phyloP scores from a whole-genome alignment of 2,113 vertebrate species.

The Phalacrocorax brasilianus region DNA sequence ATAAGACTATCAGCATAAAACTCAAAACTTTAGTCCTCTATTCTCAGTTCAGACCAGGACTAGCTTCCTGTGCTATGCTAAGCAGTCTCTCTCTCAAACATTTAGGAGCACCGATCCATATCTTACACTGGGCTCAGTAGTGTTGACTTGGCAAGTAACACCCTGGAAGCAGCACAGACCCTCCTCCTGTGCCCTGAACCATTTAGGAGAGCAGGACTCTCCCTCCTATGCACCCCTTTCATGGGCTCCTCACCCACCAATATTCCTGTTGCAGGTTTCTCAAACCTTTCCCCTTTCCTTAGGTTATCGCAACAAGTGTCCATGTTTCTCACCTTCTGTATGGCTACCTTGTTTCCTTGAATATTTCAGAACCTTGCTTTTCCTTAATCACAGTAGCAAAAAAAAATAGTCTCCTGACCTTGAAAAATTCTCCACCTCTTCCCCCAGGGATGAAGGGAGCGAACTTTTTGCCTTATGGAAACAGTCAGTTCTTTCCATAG shows the following conservation, averaged over 20 bases:
- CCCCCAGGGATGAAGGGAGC: neutral
- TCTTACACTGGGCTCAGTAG: neutral
- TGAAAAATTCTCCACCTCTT: neutral
- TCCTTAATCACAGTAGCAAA: neutral
- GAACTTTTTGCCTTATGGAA: neutral
- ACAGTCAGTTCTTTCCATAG: neutral
- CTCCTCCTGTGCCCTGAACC: neutral
- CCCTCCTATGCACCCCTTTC: neutral
- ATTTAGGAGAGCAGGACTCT: neutral
- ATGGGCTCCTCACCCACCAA: neutral
- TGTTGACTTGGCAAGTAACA: too few species aligned
- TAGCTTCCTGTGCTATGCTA: neutral
- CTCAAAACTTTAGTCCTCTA: neutral
- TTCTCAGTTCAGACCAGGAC: neutral
- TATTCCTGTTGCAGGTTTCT: fast-evolving
- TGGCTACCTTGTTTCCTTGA: neutral
- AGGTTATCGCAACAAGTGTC: neutral
- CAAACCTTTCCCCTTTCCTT: neutral
- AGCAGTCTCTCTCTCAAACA: neutral
- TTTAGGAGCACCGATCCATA: neutral
- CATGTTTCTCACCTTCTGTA: neutral
- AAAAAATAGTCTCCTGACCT: neutral
- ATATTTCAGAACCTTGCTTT: neutral
- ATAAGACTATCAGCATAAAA: neutral
- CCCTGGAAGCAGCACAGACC: fast-evolving